Evolutionary conservation across 2,797 vertebrate species (phyloP).

Genomic region (Premnoplex brunnescens): DNA sequence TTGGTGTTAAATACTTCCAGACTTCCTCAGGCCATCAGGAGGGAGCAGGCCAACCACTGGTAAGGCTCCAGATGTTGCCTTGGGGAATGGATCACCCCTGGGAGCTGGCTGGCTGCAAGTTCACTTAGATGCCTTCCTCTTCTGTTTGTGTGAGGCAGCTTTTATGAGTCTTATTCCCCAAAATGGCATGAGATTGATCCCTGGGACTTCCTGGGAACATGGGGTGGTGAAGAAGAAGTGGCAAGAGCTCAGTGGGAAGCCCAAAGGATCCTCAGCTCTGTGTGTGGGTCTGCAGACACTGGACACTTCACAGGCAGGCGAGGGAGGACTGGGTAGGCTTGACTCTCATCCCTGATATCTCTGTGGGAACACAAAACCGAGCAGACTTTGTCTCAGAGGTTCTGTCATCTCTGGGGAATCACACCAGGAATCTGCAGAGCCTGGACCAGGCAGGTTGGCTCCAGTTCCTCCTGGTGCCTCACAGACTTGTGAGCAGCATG

Average conservation of each 20-base stretch:
- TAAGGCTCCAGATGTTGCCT: neutral
- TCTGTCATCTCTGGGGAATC: neutral
- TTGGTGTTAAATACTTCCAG: neutral
- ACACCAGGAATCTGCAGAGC: neutral
- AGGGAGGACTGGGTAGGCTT: rapidly evolving
- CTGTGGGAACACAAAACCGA: neutral
- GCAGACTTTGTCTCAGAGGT: neutral
- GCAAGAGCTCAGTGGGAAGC: neutral
- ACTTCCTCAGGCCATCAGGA: neutral
- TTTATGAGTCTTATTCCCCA: rapidly evolving
- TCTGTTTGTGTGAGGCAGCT: neutral
- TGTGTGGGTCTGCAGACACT: neutral
- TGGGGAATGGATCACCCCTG: neutral
- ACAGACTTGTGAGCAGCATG: neutral
- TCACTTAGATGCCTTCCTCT: neutral
- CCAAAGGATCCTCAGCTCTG: neutral
- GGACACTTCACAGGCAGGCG: rapidly evolving
- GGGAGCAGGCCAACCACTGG: neutral
- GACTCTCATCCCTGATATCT: rapidly evolving
- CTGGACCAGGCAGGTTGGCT: neutral
- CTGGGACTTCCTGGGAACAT: rapidly evolving
- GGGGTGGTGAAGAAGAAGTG: neutral
- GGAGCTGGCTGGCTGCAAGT: rapidly evolving
- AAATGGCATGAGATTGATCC: neutral
- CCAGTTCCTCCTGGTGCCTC: neutral